Evolutionary conservation across 2,797 vertebrate genomes (phyloP), one percentile per base, ranked within the genome.

Genomic region (Amblyopsis hoosieri): DNA sequence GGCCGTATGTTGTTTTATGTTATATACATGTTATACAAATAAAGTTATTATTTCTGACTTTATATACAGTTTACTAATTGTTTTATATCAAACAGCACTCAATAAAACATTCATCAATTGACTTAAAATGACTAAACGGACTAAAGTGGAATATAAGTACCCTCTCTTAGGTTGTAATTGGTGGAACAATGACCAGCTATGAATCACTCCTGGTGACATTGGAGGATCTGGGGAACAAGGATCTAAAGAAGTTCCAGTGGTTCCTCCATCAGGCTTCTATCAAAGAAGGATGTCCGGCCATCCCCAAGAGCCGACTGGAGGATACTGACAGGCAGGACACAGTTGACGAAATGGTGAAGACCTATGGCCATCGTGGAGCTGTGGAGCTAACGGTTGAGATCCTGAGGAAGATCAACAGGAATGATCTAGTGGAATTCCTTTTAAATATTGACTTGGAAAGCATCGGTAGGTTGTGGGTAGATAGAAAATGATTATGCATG

Each of bases 341-440:
- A 0, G 76, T 84, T 3, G 76, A 82, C 10, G 62, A 51, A 4
- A 78, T 87, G 74, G 57, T 81, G 1, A 61, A 75, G 2, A 65
- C 12, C 2, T 59, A 80, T 0, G 3, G 51, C 33, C 31, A 31
- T 42, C 29, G 2, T 1, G 19, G 31, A 54, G 23, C 47, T 42
- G n/a, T 66, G 55, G 2, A 14, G 45, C 1, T 54, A 2, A 72
- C 75, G n/a, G 1, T 1, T 2, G 13, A 2, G 23, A 13, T 80
- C 51, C 60, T 84, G 29, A 1, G 2, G 47, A 49, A 75, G 62
- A 76, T 85, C 31, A 3, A 0, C 57, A 71, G 79, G 56, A 87
- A 85, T 17, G 79, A 87, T 48, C 74, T 84, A 54, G 66, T 54
- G 4, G 13, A 65, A 23, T 0, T 0, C 33, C 53, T 85, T 63